These are phyloP conservation scores for Leptinotarsa tumamoca DNA, from an alignment of 2,888 invertebrate species.

Conservation along the genomic window DNA sequence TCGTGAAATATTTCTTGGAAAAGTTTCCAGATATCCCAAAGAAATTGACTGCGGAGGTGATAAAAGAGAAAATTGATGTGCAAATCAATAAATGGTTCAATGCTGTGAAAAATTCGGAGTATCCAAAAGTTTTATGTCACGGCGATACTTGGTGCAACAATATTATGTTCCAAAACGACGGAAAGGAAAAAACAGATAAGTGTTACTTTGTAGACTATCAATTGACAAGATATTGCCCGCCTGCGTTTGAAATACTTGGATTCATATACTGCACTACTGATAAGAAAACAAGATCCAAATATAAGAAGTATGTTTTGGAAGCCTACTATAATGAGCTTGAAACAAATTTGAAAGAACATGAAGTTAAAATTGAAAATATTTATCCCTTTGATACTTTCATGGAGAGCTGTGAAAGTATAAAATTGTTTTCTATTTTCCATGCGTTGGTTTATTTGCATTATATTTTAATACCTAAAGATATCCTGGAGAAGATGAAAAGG, in stretches of 20 bases:
- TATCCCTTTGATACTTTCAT: not conserved
- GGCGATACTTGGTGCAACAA: conserved; percentile 16
- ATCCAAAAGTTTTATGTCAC: not conserved
- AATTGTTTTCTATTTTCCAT: conserved; percentile 2
- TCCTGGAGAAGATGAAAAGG: not conserved
- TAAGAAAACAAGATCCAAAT: conserved; percentile 11
- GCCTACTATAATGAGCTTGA: not conserved
- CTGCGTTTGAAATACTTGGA: not conserved
- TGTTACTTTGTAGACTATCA: conserved; percentile 7
- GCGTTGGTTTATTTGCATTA: not conserved
- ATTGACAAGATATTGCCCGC: not conserved
- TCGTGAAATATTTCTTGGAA: not conserved
- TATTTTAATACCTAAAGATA: conserved; percentile 1
- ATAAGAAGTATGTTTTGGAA: not conserved
- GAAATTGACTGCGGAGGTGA: not conserved
- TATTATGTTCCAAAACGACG: not conserved
- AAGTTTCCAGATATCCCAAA: not conserved
- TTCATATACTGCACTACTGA: not conserved
- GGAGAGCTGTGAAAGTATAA: not conserved
- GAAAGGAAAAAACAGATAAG: too few species aligned
- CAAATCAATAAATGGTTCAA: not conserved
- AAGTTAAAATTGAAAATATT: not conserved
- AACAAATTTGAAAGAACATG: not conserved
- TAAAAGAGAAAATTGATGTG: not conserved
- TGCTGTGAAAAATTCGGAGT: not conserved